Percentiles rank a stretch among this genome's conserved stretches.
Evolutionary conservation across 2,888 invertebrate species (phyloP).

Genomic region (Andrena bucephala): DNA sequence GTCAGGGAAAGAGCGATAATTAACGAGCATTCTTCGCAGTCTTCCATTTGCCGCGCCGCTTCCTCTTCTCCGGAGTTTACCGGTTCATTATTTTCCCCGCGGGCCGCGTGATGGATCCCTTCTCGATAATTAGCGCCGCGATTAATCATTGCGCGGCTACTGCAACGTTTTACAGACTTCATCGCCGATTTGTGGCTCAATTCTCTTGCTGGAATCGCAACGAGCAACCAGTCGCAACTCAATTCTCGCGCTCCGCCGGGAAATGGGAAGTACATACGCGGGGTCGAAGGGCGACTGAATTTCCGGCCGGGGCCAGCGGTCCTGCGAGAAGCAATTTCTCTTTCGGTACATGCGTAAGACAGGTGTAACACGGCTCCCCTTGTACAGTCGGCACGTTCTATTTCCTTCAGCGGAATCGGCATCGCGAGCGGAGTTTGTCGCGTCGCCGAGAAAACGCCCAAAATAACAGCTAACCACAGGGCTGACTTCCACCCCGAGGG

Average conservation of each 20-base stretch:
- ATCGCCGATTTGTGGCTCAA: not conserved
- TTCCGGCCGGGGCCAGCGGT: slow-evolving; percentile 26
- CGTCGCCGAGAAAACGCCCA: slow-evolving; percentile 19
- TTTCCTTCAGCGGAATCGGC: slow-evolving; percentile 57
- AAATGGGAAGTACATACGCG: not conserved
- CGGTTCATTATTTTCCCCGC: slow-evolving; percentile 55
- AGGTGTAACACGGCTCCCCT: slow-evolving; percentile 55
- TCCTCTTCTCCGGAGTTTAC: slow-evolving; percentile 42
- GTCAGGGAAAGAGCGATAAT: slow-evolving; percentile 38
- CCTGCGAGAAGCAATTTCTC: slow-evolving; percentile 58
- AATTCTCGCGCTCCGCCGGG: not conserved
- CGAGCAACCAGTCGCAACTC: not conserved
- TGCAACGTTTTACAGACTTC: not conserved
- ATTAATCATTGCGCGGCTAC: slow-evolving; percentile 68
- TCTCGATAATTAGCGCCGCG: slow-evolving; percentile 80
- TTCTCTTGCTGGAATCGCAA: not conserved
- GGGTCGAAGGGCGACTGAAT: slow-evolving; percentile 34
- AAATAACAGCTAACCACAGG: slow-evolving; percentile 11
- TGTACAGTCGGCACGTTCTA: slow-evolving; percentile 50
- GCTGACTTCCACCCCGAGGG: slow-evolving; percentile 4
- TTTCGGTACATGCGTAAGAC: slow-evolving; percentile 48
- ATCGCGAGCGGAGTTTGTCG: not conserved
- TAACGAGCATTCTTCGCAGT: slow-evolving; percentile 43
- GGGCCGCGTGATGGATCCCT: slow-evolving; percentile 79
- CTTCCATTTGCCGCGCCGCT: slow-evolving; percentile 40